Conservation (phyloP, 2,113 vertebrate species). For the Labrus mixtus region DNA sequence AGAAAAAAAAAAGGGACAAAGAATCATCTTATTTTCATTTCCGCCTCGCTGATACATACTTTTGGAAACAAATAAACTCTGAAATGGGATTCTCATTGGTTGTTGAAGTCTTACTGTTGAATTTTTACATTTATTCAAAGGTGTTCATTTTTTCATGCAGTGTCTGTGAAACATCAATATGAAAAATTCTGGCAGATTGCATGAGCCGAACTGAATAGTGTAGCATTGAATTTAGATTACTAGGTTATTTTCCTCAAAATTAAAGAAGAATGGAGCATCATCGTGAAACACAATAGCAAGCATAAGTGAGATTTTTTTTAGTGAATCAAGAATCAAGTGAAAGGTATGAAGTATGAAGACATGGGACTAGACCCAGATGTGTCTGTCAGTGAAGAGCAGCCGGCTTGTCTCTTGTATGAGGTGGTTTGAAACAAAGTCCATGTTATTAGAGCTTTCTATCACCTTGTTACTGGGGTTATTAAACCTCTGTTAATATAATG, state of each 20-base stretch:
- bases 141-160: neutral
- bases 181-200: too few relatives aligned
- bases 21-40: constrained; percentile 25
- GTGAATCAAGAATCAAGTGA: too few relatives aligned
- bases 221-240: too few relatives aligned
- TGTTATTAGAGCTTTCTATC: neutral
- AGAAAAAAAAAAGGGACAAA: constrained; percentile 41
- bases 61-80: neutral
- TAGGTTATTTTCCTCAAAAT: neutral
- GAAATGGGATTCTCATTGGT: neutral
- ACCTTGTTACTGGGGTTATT: neutral
- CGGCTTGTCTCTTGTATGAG: neutral
- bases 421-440: neutral
- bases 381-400: neutral
- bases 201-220: too few relatives aligned
- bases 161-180: too few relatives aligned
- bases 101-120: neutral
- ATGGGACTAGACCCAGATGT: constrained; percentile 1
- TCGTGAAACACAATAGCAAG: neutral
- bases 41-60: constrained; percentile 26
- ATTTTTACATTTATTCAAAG: neutral
- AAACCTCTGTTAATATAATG: neutral
- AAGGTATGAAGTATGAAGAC: neutral
- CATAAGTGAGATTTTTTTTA: neutral
- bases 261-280: neutral